Base-by-base conservation (phyloP, 2,113 vertebrate species). In the Canis aureus region DNA sequence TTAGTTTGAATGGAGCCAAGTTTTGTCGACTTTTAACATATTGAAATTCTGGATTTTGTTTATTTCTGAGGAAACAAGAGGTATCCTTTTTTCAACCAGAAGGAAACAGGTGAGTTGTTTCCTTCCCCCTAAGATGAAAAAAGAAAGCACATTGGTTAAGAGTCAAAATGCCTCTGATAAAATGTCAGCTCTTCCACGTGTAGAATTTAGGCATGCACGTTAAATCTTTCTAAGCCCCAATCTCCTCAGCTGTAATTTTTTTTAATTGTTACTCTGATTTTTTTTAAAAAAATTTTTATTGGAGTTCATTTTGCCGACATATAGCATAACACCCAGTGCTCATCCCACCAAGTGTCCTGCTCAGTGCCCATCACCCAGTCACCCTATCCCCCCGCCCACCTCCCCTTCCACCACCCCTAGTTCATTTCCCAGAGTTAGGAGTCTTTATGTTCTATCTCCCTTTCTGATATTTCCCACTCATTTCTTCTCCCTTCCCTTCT, bases 1-100 rank as follows among this genome's bases (percentile, higher is more conserved):
- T 85, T 92, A 27, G 38, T 76, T 96, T 86, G 27, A 80, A n/a
- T 89, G 11, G 76, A 92, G 55, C 16, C 66, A 96, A 81, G 64
- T 89, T 60, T 76, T 32, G 59, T 25, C 71, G 69, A 93, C 27
- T 69, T 87, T 86, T 88, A 62, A 67, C 7, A 59, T 25, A 43
- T 4, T 66, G 8, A 95, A 89, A 82, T 71, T 79, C 32, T 78
- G 38, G 19, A 82, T 89, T 89, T 82, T 73, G 35, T 78, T 93
- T 93, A 3, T 94, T 78, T 79, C 43, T 57, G 6, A 74, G 16
- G 49, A 92, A 69, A 17, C 8, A 67, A 83, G 22, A 79, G 29
- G 12, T 16, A 43, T 55, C 62, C 3, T 69, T 38, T 91, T 43
- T 29, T 32, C 74, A 82, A 69, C 10, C 19, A 29, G 64, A 71